Conservation (phyloP, 2,888 invertebrate species). For the Norana najaformis region DNA sequence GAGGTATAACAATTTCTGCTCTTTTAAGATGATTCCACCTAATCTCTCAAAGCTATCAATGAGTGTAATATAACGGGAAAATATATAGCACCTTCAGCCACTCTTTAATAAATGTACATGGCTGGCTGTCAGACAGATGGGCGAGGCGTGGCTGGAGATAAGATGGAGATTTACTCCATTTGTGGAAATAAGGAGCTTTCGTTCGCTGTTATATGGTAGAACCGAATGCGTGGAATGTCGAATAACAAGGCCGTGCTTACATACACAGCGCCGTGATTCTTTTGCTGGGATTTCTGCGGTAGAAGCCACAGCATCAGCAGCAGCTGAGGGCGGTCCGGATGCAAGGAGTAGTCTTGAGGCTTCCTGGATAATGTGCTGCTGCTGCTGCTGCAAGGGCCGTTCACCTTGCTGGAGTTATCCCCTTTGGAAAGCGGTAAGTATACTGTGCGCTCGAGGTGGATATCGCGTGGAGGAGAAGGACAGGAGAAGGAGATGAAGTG, state of each 20-base stretch:
- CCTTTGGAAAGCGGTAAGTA: background rate
- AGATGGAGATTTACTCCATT: background rate
- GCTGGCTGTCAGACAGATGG: background rate
- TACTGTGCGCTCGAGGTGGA: constrained; percentile 10
- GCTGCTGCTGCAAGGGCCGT: background rate
- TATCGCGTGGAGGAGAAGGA: background rate
- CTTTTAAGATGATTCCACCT: background rate
- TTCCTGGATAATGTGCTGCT: background rate
- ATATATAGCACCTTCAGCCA: background rate
- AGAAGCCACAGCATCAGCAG: background rate
- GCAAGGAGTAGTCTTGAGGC: background rate
- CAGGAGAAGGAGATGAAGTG: background rate
- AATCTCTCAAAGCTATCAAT: background rate
- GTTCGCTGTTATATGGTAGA: background rate
- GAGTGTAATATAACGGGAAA: background rate
- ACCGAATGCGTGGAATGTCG: background rate
- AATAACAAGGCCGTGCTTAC: background rate
- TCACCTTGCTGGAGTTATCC: background rate
- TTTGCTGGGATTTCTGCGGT: background rate
- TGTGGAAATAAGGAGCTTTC: background rate
- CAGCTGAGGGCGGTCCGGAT: background rate
- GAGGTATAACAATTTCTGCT: too few relatives aligned
- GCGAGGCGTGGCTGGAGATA: background rate
- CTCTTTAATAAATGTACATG: background rate
- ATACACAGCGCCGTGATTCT: background rate